Evolutionary conservation across 2,797 vertebrate species (phyloP), one percentile per base, ranked within the genome.

Genomic region (Acrossocheilus fasciatus): DNA sequence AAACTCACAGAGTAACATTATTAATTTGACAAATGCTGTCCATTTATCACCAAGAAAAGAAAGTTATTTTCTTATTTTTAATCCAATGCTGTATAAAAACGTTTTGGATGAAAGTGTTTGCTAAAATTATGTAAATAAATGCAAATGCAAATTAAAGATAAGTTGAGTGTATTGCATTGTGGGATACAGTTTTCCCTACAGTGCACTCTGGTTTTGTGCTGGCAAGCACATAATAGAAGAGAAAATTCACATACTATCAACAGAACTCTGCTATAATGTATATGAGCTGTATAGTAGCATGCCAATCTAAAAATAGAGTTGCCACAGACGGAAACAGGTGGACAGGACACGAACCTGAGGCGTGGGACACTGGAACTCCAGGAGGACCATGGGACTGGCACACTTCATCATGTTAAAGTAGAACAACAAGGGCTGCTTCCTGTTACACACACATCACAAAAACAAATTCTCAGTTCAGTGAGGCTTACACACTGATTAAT

Each of bases 341-440:
- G 3, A 6, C 14, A 57, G 64, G 45, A 54, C 39, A 85, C 62
- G 57, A 75, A 98, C 98, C 97, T 99, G 98, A 0, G 96, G 95
- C 81, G 98, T 99, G 0, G 98, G 98, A 91, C 98, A 99, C 92
- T 99, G 98, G 84, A 99, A 97, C 83, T 98, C 95, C 91, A 99
- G 93, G 81, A 99, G 96, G 83, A 97, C 97, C 93, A 98, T 92
- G 6, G 98, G 98, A 86, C 96, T 99, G 86, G 97, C 97, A 36
- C 98, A 99, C 93, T 99, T 98, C 93, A 99, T 96, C 50, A 99
- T 98, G 95, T 99, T 98, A 50, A 98, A 99, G 94, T 99, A 99
- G 72, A 99, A 99, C 76, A 99, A 90, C 88, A 91, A 93, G 0
- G 93, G 93, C 83, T 98, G 98, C 0, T 97, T 94, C 90, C 98